Base-by-base conservation (phyloP, 2,888 invertebrate genomes). In the Morpho helenor region DNA sequence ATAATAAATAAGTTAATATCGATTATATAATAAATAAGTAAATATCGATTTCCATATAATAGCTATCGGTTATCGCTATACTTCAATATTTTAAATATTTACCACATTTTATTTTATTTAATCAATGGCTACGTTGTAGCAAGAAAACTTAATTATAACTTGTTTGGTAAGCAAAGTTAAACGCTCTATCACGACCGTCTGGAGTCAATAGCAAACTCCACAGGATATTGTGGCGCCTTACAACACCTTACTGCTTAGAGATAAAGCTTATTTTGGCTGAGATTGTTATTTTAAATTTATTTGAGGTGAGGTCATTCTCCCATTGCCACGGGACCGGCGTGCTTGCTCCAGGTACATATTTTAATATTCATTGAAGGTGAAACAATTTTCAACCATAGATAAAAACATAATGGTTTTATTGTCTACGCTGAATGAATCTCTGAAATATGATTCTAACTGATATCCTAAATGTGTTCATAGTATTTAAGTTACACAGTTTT, bases 281-380 rank as follows among this genome's bases (percentile, higher is more conserved):
- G 47, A 49, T 47, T 44, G 47, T 22, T 9, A 9, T 52, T 53
- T 45, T 7, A 52, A 16, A 56, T 57, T 56, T 51, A 55, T 56
- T 59, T 42, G 56, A 61, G 49, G 64, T 64, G 66, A 71, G 74
- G 73, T 70, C 74, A 70, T 74, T 73, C 68, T 63, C 72, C 70
- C 63, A 59, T 55, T 59, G 58, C 56, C 55, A 62, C 59, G 55
- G 64, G 64, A 62, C 64, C 62, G 62, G 62, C 55, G 56, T 49
- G 56, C 63, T 66, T 59, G 60, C 52, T 56, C 64, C 61, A 59
- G 60, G 62, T 63, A 64, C 63, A 55, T 62, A 65, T 54, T 48
- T 54, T 54, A 61, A 66, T 66, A 65, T 66, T 66, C 57, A 59
- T 60, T 44, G 51, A 52, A 56, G 58, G 42, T 42, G 16, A 58